Conservation (phyloP, 2,888 invertebrate species). For the Apodemia duryi region DNA sequence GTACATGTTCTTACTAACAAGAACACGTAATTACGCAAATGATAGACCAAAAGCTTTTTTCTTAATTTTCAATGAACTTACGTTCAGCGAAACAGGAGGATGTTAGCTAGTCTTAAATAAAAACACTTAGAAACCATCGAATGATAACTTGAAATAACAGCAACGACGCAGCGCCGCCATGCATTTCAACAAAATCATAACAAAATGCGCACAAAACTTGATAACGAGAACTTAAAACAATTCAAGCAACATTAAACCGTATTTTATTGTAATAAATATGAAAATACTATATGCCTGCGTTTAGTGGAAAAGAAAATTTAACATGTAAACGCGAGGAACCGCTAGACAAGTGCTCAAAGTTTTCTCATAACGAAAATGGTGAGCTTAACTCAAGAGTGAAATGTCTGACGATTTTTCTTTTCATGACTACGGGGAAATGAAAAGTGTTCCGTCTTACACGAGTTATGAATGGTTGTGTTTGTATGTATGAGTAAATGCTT, state of each 20-base stretch:
- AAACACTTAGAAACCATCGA: constrained; percentile 24
- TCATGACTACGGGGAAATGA: constrained; percentile 4
- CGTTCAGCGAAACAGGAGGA: no score
- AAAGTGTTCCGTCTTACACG: constrained; percentile 5
- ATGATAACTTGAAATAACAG: constrained; percentile 4
- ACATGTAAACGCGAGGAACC: constrained; percentile 12
- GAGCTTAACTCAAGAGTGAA: constrained; percentile 33
- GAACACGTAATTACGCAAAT: no score
- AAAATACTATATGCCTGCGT: constrained; percentile 6
- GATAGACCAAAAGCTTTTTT: no score
- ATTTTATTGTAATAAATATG: not conserved
- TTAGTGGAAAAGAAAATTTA: constrained; percentile 15
- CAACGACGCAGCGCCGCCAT: not conserved
- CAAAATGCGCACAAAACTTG: constrained; percentile 1
- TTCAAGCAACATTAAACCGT: constrained; percentile 9
- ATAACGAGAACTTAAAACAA: not conserved
- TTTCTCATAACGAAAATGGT: constrained; percentile 53
- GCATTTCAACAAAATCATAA: constrained; percentile 3
- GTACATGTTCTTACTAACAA: no score
- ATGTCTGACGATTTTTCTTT: constrained; percentile 30
- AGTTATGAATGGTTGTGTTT: constrained; percentile 1
- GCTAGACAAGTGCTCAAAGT: constrained; percentile 35
- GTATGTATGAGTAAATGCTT: not conserved
- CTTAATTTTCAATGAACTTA: no score
- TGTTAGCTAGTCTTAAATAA: not conserved